These are phyloP conservation scores for Archivesica marissinica DNA, from an alignment of 1,140 invertebrate genomes.

Conservation along the genomic window DNA sequence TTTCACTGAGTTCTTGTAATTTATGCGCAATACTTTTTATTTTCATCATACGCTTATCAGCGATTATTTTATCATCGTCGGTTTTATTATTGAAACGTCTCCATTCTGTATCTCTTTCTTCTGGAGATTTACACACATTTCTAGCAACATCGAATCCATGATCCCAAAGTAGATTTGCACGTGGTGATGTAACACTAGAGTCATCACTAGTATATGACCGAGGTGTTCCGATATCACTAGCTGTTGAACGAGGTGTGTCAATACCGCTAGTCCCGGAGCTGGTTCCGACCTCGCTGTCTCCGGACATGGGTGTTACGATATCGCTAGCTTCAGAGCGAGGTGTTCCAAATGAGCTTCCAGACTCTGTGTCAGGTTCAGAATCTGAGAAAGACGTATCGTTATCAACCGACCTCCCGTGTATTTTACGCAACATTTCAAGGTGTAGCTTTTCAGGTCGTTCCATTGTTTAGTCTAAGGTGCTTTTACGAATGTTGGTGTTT, in stretches of 20 bases:
- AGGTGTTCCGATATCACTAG: constrained; percentile 17
- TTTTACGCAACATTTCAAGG: not conserved
- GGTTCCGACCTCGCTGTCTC: constrained; percentile 3
- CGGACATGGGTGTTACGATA: constrained; percentile 23
- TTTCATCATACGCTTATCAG: constrained; percentile 27
- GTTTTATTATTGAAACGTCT: constrained; percentile 45
- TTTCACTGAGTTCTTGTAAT: not conserved
- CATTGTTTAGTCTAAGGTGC: not conserved
- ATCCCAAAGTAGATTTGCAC: constrained; percentile 47
- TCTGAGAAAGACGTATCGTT: constrained; percentile 1
- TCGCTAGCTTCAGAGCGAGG: not conserved
- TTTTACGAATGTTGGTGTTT: too few relatives aligned
- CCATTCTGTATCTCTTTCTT: constrained; percentile 47
- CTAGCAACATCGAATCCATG: constrained; percentile 47
- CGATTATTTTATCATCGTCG: constrained; percentile 54
- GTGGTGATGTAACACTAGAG: constrained; percentile 28
- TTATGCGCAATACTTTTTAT: not conserved
- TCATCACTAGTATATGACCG: constrained; percentile 28
- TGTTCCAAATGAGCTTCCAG: constrained; percentile 7
- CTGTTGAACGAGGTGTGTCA: not conserved
- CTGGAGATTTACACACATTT: not conserved
- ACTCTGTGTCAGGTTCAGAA: constrained; percentile 16
- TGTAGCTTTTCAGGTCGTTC: not conserved
- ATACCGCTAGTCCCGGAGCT: too few relatives aligned
- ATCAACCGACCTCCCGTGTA: not conserved